Percentiles rank a stretch among this genome's conserved stretches.
phyloP scores from a whole-genome alignment of 2,797 vertebrate genomes.

The Eurystomus glaucurus region DNA sequence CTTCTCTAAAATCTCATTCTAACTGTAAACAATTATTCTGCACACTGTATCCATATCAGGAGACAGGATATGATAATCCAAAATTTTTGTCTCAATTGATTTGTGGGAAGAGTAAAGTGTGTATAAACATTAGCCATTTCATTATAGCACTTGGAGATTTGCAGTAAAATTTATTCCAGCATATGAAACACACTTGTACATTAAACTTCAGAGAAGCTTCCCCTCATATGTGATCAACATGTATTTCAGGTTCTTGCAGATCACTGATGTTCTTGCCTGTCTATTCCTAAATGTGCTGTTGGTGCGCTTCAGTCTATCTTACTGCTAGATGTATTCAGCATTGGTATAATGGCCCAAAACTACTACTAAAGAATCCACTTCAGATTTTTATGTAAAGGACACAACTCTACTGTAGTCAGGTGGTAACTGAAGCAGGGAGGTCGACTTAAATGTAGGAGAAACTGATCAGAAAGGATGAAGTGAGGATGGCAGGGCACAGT shows the following conservation, averaged over 20 bases:
- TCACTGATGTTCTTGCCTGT: not conserved
- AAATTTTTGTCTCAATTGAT: constrained; percentile 33
- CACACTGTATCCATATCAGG: not conserved
- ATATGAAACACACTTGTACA: constrained; percentile 29
- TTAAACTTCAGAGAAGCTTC: constrained; percentile 49
- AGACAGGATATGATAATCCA: not conserved
- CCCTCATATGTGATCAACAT: constrained; percentile 35
- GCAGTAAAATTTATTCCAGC: constrained; percentile 17
- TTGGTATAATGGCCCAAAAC: rapidly evolving
- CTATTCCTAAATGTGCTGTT: not conserved
- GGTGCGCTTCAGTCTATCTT: not conserved
- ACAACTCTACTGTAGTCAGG: not conserved
- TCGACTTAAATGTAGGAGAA: not conserved
- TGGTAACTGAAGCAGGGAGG: not conserved
- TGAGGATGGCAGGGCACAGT: not conserved
- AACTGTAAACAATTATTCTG: not conserved
- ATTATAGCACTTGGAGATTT: constrained; percentile 14
- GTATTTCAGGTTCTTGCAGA: constrained; percentile 15
- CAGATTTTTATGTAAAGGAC: not conserved
- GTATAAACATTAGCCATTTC: constrained; percentile 6
- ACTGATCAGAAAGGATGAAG: not conserved
- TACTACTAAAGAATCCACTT: not conserved
- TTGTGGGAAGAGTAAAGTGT: not conserved
- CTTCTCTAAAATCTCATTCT: constrained; percentile 1
- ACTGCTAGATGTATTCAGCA: not conserved